Evolutionary conservation across 2,113 vertebrate species (phyloP).

Genomic region (Rhinolophus ferrumequinum): DNA sequence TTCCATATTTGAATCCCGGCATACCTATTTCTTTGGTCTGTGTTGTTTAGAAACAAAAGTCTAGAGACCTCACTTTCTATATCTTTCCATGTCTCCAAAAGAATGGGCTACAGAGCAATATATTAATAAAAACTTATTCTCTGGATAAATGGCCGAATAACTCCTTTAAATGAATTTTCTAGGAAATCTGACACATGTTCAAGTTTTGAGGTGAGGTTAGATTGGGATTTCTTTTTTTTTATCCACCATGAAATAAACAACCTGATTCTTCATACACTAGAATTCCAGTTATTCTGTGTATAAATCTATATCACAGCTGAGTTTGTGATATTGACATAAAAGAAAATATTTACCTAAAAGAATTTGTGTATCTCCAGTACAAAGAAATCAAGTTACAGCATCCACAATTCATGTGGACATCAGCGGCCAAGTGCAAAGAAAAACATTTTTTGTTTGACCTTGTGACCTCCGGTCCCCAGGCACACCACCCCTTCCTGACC

Average conservation of each 20-base stretch:
- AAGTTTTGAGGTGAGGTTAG: background rate
- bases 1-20: background rate
- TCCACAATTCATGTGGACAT: background rate
- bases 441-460: background rate
- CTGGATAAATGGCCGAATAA: background rate
- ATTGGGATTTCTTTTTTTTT: background rate
- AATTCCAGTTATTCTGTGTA: background rate
- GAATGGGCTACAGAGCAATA: background rate
- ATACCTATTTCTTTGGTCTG: background rate
- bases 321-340: background rate
- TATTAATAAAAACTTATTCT: background rate
- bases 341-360: background rate
- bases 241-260: background rate
- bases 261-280: background rate
- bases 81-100: background rate
- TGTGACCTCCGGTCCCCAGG: background rate
- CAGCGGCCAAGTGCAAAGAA: background rate
- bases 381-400: background rate
- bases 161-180: background rate
- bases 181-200: background rate
- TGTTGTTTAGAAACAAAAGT: background rate
- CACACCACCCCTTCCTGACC: background rate
- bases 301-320: background rate
- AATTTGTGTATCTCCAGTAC: background rate
- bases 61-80: background rate